Evolutionary conservation across 2,888 invertebrate species (phyloP).

Genomic region (Erpobdella octoculata): DNA sequence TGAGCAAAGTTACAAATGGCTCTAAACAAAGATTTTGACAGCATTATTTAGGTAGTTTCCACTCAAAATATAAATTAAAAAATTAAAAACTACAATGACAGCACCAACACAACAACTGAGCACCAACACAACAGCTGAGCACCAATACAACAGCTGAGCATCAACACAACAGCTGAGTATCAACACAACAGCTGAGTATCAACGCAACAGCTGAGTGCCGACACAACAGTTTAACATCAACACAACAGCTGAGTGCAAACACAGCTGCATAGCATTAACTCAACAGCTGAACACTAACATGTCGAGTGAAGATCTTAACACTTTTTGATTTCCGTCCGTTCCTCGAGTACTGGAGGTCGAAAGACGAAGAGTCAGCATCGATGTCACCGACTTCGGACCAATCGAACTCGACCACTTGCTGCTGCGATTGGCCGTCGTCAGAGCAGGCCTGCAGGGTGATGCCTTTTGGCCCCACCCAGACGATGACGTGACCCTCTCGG

Average conservation of each 20-base stretch:
- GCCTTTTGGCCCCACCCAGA: slow-evolving; percentile 62
- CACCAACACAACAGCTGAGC: too few relatives aligned
- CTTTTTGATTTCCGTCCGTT: slow-evolving; percentile 71
- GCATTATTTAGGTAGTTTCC: neutral
- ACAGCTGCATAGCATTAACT: neutral
- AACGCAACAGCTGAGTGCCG: neutral
- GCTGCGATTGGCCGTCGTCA: slow-evolving; percentile 67
- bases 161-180: too few relatives aligned
- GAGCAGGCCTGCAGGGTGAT: slow-evolving; percentile 75
- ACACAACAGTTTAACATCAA: neutral
- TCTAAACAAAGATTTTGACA: neutral
- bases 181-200: neutral
- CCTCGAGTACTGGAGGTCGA: slow-evolving; percentile 76
- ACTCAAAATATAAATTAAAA: too few relatives aligned
- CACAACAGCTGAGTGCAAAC: neutral
- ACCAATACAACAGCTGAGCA: too few relatives aligned
- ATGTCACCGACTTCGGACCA: slow-evolving; percentile 77
- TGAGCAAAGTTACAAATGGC: neutral
- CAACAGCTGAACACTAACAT: slow-evolving; percentile 63
- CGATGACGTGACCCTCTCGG: slow-evolving; percentile 72
- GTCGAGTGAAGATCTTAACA: slow-evolving; percentile 78
- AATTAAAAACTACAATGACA: too few relatives aligned
- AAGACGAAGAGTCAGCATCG: slow-evolving; percentile 83
- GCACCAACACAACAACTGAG: too few relatives aligned
- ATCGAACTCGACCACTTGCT: slow-evolving; percentile 70